These are phyloP conservation scores for Oxytorus armatus DNA, from an alignment of 2,888 invertebrate genomes.

Conservation along the genomic window DNA sequence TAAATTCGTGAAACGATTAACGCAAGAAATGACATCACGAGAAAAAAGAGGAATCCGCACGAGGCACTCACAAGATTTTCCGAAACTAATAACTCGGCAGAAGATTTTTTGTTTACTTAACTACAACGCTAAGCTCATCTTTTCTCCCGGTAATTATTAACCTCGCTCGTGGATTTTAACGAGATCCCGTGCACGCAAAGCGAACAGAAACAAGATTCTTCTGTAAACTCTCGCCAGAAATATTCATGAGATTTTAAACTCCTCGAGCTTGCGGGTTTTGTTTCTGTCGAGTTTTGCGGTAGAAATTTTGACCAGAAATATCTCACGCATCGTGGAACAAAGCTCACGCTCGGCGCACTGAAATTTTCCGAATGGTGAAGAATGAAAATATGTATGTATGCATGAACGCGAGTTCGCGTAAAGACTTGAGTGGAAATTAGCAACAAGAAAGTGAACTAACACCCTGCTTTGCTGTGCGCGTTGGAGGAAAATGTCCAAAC, in stretches of 20 bases:
- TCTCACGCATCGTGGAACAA: conserved; percentile 10
- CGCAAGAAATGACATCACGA: background rate
- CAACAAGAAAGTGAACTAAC: conserved; percentile 33
- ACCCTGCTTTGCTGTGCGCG: conserved; percentile 6
- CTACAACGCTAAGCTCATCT: conserved; percentile 19
- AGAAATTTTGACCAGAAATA: conserved; percentile 30
- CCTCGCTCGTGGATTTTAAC: conserved; percentile 42
- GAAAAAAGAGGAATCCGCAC: background rate
- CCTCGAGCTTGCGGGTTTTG: conserved; percentile 24
- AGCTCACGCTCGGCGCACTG: background rate
- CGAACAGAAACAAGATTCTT: conserved; percentile 36
- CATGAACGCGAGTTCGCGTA: background rate
- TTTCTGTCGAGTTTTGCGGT: conserved; percentile 1
- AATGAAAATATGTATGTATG: conserved; percentile 24
- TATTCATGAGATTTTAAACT: conserved; percentile 58
- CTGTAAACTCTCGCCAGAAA: conserved; percentile 32
- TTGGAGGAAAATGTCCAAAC: conserved; percentile 42
- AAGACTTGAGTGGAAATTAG: conserved; percentile 21
- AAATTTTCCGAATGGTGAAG: background rate
- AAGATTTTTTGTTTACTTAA: conserved; percentile 26
- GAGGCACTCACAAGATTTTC: conserved; percentile 14
- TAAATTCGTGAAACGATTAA: conserved; percentile 41
- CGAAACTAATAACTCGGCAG: conserved; percentile 1
- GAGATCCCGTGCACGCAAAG: conserved; percentile 38
- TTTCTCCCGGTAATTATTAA: conserved; percentile 31